phyloP scores from a whole-genome alignment of 2,113 vertebrate species.

The Pyxicephalus adspersus region DNA sequence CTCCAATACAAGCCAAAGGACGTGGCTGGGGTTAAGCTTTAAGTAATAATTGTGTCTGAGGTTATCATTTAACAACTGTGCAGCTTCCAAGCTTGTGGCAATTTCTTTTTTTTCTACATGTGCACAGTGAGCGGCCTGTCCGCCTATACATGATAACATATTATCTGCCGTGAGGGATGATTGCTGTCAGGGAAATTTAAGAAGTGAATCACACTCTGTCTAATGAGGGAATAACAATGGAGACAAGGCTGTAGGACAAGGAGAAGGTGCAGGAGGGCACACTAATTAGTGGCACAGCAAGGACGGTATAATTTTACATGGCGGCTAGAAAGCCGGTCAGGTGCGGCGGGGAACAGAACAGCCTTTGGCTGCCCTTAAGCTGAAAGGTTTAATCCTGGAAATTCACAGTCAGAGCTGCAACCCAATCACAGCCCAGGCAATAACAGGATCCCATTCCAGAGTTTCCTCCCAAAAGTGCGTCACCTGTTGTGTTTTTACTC shows the following conservation, averaged over 20 bases:
- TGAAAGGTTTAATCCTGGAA: background rate
- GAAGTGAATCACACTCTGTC: background rate
- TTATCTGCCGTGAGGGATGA: too few relatives aligned
- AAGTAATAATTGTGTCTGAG: too few relatives aligned
- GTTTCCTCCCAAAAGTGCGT: background rate
- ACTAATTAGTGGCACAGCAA: background rate
- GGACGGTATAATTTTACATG: background rate
- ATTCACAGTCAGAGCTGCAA: background rate
- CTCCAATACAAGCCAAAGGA: too few relatives aligned
- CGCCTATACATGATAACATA: too few relatives aligned
- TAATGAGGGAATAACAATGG: background rate
- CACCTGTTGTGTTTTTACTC: background rate
- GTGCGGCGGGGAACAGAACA: background rate
- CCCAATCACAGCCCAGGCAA: background rate
- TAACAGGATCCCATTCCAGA: background rate
- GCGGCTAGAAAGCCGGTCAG: background rate
- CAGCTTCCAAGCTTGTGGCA: too few relatives aligned
- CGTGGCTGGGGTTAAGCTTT: too few relatives aligned
- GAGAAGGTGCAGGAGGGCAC: background rate
- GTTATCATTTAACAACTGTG: too few relatives aligned
- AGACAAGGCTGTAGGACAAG: background rate
- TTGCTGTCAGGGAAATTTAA: too few relatives aligned
- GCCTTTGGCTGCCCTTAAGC: constrained; percentile 36
- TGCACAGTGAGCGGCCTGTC: too few relatives aligned
- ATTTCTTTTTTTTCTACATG: too few relatives aligned